phyloP scores from a whole-genome alignment of 1,140 invertebrate genomes.

The Cheumatopsyche charites region DNA sequence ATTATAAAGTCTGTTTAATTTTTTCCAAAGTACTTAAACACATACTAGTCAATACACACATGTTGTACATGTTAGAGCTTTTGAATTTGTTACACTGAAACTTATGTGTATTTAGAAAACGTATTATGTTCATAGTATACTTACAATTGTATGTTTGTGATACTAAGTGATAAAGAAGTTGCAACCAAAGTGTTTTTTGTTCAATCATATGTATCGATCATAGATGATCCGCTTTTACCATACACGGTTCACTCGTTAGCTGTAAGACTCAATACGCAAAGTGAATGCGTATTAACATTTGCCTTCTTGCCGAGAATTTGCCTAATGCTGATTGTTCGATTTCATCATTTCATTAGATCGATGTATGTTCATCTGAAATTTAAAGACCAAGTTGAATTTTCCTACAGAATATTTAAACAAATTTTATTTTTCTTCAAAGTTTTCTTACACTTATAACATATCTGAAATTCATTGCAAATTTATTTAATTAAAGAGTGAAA shows the following conservation, averaged over 20 bases:
- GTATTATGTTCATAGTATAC: too few species aligned
- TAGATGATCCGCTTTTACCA: slow-evolving; percentile 2
- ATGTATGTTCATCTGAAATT: neutral
- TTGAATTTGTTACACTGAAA: too few species aligned
- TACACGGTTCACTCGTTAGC: slow-evolving; percentile 10
- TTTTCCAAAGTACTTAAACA: neutral
- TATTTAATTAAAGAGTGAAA: too few species aligned
- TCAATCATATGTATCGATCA: too few species aligned
- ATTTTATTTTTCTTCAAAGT: neutral
- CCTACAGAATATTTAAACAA: neutral
- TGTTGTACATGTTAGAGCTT: too few species aligned
- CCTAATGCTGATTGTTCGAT: slow-evolving; percentile 26
- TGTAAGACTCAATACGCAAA: slow-evolving; percentile 18
- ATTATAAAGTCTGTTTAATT: neutral
- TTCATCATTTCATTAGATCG: slow-evolving; percentile 1
- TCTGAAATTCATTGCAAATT: neutral
- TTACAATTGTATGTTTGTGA: too few species aligned
- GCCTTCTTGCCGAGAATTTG: slow-evolving; percentile 36
- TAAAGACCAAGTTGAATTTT: slow-evolving; percentile 16
- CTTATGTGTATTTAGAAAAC: too few species aligned
- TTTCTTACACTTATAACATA: slow-evolving; percentile 1
- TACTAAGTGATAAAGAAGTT: too few species aligned
- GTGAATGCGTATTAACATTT: slow-evolving; percentile 18
- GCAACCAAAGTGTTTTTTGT: too few species aligned
- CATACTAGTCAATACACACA: neutral